phyloP scores from a whole-genome alignment of 2,888 invertebrate genomes.

The Linnaemya vulpina region DNA sequence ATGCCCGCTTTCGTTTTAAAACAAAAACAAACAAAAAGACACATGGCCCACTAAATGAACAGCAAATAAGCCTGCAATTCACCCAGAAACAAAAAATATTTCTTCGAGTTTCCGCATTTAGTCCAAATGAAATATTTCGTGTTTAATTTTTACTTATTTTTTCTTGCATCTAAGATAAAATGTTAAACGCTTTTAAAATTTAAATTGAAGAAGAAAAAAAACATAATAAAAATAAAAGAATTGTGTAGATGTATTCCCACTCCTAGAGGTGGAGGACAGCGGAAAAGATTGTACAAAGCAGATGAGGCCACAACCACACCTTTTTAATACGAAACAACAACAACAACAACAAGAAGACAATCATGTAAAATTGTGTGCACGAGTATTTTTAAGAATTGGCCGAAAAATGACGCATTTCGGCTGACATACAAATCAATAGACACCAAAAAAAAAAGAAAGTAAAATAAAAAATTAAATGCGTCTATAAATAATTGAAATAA shows the following conservation, averaged over 20 bases:
- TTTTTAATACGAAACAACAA: slow-evolving; percentile 17
- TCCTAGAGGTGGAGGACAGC: neutral
- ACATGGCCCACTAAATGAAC: slow-evolving; percentile 70
- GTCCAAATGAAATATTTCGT: slow-evolving; percentile 24
- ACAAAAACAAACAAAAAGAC: slow-evolving; percentile 29
- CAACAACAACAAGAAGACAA: slow-evolving; percentile 10
- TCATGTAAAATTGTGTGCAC: slow-evolving; percentile 1
- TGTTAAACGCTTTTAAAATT: slow-evolving; percentile 39
- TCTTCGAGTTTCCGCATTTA: slow-evolving; percentile 68
- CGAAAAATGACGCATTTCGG: slow-evolving; percentile 64
- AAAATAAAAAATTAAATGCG: slow-evolving; percentile 5
- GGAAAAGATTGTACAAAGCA: neutral
- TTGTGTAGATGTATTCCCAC: neutral
- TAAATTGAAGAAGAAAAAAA: neutral
- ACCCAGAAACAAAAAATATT: slow-evolving; percentile 60
- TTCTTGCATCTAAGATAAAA: slow-evolving; percentile 50
- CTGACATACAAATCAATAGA: slow-evolving; percentile 59
- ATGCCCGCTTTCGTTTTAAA: slow-evolving; percentile 16
- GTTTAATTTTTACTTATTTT: neutral
- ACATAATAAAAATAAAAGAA: neutral
- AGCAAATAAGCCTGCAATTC: slow-evolving; percentile 65
- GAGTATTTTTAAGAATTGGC: slow-evolving; percentile 57
- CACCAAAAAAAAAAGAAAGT: neutral
- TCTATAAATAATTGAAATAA: slow-evolving; percentile 42
- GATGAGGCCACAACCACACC: slow-evolving; percentile 48